These are phyloP conservation scores for Pedicia rivosa DNA, from an alignment of 2,888 invertebrate genomes.

Conservation along the genomic window DNA sequence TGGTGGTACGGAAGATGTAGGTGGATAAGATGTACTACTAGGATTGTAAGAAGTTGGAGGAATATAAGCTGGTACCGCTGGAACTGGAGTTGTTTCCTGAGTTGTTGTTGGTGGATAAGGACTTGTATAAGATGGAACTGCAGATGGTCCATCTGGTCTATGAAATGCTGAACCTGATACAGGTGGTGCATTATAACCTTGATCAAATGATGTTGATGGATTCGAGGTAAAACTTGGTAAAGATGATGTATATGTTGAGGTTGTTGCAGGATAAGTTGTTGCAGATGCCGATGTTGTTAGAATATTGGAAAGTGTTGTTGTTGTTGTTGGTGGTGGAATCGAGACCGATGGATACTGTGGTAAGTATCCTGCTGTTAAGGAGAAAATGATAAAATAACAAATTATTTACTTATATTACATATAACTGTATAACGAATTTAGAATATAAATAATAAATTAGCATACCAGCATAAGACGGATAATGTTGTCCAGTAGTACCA, in stretches of 20 bases:
- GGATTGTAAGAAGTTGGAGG: slow-evolving; percentile 1
- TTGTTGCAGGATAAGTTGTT: not conserved
- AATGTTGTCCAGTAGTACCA: slow-evolving; percentile 2
- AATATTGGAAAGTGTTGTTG: slow-evolving; percentile 2
- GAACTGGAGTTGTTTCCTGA: not conserved
- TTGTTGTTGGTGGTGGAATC: not conserved
- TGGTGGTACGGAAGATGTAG: not conserved
- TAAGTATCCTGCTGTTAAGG: not conserved
- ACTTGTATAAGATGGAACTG: not conserved
- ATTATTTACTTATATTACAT: not conserved
- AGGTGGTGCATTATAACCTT: not conserved
- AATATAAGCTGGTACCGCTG: slow-evolving; percentile 3
- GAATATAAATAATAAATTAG: not conserved
- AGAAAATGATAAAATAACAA: too few species aligned
- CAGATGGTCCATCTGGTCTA: slow-evolving; percentile 5
- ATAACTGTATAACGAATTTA: not conserved
- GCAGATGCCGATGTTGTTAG: slow-evolving; percentile 3
- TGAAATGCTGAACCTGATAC: slow-evolving; percentile 7
- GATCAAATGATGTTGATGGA: slow-evolving; percentile 1
- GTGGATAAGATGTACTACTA: not conserved
- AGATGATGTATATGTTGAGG: not conserved
- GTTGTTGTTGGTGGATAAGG: not conserved
- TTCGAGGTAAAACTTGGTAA: not conserved
- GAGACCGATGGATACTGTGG: slow-evolving; percentile 1
- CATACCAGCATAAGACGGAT: not conserved